These are phyloP conservation scores for Cetonia aurata DNA, from an alignment of 2,888 invertebrate genomes.

Conservation along the genomic window DNA sequence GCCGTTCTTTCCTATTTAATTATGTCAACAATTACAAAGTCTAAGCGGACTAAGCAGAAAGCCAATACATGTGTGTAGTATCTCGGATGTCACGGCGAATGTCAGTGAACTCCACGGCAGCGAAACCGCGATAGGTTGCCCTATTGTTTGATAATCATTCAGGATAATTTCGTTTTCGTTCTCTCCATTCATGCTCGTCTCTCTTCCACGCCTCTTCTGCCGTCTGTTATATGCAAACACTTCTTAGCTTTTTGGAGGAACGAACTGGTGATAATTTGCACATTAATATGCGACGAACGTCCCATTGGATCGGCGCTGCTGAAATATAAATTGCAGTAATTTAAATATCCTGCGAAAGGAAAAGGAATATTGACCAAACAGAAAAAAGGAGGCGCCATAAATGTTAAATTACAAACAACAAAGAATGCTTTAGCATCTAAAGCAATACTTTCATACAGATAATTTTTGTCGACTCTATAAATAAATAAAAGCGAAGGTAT, in stretches of 20 bases:
- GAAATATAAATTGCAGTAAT: slow-evolving; percentile 25
- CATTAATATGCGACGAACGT: slow-evolving; percentile 18
- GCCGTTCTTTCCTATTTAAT: slow-evolving; percentile 18
- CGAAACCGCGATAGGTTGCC: slow-evolving; percentile 6
- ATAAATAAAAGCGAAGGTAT: no score
- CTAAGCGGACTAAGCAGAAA: slow-evolving; percentile 15
- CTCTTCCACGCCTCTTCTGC: slow-evolving; percentile 1
- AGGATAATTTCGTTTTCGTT: slow-evolving; percentile 28
- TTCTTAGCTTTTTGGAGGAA: not conserved
- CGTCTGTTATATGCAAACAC: not conserved
- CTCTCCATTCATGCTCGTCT: slow-evolving; percentile 4
- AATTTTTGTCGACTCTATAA: no score
- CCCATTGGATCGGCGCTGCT: slow-evolving; percentile 17
- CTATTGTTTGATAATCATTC: slow-evolving; percentile 29
- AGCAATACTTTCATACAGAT: no score
- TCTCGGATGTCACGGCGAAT: slow-evolving; percentile 2
- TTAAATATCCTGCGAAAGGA: slow-evolving; percentile 32
- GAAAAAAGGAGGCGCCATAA: no score
- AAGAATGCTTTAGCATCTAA: no score
- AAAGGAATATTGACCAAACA: slow-evolving; percentile 5
- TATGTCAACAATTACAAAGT: slow-evolving; percentile 29
- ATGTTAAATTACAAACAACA: no score
- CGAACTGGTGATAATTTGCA: slow-evolving; percentile 8
- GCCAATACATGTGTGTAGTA: not conserved
- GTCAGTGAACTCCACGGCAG: slow-evolving; percentile 24